Conservation (phyloP, 2,888 invertebrate genomes). For the Dromius quadrimaculatus region DNA sequence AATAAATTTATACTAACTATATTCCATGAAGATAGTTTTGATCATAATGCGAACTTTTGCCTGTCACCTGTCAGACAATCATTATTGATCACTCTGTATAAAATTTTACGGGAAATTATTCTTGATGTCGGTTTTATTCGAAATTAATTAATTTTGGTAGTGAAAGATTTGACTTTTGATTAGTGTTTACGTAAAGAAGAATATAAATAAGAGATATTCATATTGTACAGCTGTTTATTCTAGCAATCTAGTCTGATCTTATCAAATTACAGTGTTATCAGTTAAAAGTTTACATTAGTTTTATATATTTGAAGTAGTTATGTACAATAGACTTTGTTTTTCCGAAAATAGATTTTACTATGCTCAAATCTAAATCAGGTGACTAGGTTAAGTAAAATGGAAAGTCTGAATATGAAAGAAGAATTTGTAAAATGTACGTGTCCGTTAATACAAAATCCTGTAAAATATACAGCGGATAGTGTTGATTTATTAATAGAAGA, state of each 20-base stretch:
- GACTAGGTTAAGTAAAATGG: slow-evolving; percentile 53
- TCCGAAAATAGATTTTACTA: slow-evolving; percentile 31
- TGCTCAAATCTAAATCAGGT: slow-evolving; percentile 36
- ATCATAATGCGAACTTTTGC: too few species aligned
- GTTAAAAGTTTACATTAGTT: slow-evolving; percentile 11
- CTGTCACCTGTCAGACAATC: too few species aligned
- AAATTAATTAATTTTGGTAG: too few species aligned
- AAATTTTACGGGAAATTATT: too few species aligned
- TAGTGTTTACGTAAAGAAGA: slow-evolving; percentile 19
- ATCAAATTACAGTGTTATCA: slow-evolving; percentile 45
- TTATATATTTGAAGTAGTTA: slow-evolving; percentile 39
- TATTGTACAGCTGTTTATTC: slow-evolving; percentile 1
- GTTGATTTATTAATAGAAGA: slow-evolving; percentile 88
- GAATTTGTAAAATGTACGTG: slow-evolving; percentile 70
- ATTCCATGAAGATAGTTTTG: too few species aligned
- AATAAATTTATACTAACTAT: too few species aligned
- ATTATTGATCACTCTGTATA: too few species aligned
- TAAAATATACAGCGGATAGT: slow-evolving; percentile 90
- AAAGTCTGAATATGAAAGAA: slow-evolving; percentile 55
- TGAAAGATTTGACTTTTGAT: too few species aligned
- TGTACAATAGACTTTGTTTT: slow-evolving; percentile 42
- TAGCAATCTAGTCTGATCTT: slow-evolving; percentile 6
- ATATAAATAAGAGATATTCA: slow-evolving; percentile 16
- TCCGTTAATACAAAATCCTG: slow-evolving; percentile 82
- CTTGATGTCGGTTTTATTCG: too few species aligned